These are phyloP conservation scores for Pagrus major DNA, from an alignment of 2,113 vertebrate genomes.

Conservation along the genomic window DNA sequence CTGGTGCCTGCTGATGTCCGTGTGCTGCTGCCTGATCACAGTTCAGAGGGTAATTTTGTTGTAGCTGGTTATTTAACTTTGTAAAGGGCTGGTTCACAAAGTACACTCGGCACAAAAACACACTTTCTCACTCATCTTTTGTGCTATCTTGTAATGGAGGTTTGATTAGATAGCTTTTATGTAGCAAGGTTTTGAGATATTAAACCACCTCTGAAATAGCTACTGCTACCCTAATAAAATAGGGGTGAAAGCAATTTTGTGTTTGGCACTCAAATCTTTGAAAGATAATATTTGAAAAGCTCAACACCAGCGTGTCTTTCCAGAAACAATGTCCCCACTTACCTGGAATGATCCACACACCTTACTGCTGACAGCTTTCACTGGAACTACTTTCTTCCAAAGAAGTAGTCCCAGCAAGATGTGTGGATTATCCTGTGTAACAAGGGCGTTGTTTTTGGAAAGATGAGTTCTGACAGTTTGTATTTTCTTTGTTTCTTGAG, in stretches of 20 bases:
- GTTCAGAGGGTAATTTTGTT: slow-evolving; percentile 47
- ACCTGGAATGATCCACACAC: neutral
- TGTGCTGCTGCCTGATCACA: slow-evolving; percentile 44
- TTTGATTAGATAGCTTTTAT: slow-evolving; percentile 10
- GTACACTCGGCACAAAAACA: too few species aligned
- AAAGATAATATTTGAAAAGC: slow-evolving; percentile 8
- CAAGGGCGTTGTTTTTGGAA: too few species aligned
- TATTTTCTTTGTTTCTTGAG: too few species aligned
- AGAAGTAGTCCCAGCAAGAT: neutral
- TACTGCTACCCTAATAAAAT: slow-evolving; percentile 20
- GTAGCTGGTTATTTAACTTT: slow-evolving; percentile 6
- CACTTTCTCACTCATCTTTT: neutral
- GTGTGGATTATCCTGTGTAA: neutral
- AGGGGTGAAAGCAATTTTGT: slow-evolving; percentile 20
- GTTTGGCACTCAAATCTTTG: neutral
- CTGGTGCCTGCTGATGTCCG: slow-evolving; percentile 48
- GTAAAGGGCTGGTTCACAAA: neutral
- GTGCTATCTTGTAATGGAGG: neutral
- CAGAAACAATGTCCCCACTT: slow-evolving; percentile 4
- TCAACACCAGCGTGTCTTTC: slow-evolving; percentile 11
- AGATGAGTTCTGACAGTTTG: too few species aligned
- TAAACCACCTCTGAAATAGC: slow-evolving; percentile 17
- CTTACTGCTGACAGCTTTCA: neutral
- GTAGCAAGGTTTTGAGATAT: slow-evolving; percentile 10
- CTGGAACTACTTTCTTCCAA: neutral